Evolutionary conservation across 1,140 invertebrate genomes (phyloP).

Genomic region (Solenopsis invicta): DNA sequence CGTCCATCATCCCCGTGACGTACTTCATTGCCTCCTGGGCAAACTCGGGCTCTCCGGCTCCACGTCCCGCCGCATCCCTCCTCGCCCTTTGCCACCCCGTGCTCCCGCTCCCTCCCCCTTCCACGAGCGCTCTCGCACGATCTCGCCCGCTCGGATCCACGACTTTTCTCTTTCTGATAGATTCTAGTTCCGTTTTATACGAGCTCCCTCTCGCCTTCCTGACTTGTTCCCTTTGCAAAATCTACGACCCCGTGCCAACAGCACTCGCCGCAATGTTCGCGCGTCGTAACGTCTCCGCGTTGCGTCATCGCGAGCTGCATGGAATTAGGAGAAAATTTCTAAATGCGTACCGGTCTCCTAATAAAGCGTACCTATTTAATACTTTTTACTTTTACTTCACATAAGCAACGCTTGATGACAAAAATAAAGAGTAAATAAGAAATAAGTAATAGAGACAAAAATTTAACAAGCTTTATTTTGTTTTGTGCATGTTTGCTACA

Average conservation of each 20-base stretch:
- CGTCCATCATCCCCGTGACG: conserved; percentile 88
- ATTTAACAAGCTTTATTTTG: no score
- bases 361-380: no score
- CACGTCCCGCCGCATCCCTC: conserved; percentile 75
- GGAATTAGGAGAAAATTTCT: background rate
- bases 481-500: no score
- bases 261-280: conserved; percentile 33
- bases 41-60: conserved; percentile 77
- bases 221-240: conserved; percentile 35
- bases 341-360: no score
- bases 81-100: background rate
- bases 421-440: no score
- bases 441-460: no score
- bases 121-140: conserved; percentile 26
- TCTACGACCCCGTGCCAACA: conserved; percentile 36
- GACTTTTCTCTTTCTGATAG: conserved; percentile 54
- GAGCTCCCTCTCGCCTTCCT: conserved; percentile 42
- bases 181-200: conserved; percentile 55
- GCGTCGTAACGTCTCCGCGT: conserved; percentile 29
- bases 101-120: background rate
- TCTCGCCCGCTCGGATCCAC: conserved; percentile 7
- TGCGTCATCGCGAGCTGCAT: background rate
- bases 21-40: conserved; percentile 86
- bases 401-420: no score
- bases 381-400: no score